A percentile compares a stretch with the other conserved stretches of the same genome.
Evolutionary conservation across 2,797 vertebrate genomes (phyloP).

Genomic region (Halcyon leucocephala): DNA sequence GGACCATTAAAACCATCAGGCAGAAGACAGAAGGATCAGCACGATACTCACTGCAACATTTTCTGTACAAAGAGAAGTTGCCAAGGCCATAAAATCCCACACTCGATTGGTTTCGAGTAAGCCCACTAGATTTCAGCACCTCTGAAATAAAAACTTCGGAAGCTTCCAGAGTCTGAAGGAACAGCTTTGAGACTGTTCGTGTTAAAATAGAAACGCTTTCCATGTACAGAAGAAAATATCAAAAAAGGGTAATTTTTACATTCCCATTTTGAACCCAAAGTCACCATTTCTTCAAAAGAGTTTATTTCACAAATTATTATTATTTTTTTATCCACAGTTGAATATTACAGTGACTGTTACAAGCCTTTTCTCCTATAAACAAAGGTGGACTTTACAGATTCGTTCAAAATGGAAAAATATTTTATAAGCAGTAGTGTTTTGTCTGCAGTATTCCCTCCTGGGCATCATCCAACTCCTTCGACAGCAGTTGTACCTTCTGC

Average conservation of each 20-base stretch:
- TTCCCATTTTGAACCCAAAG: neutral
- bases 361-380: constrained; percentile 69
- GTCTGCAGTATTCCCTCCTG: constrained; percentile 8
- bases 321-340: constrained; percentile 48
- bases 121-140: neutral
- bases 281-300: constrained; percentile 65
- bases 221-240: neutral
- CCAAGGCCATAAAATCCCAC: rapidly evolving
- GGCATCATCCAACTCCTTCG: neutral
- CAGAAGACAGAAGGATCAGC: neutral
- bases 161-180: neutral
- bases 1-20: neutral
- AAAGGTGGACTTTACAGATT: constrained; percentile 72
- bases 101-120: rapidly evolving
- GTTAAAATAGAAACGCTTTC: neutral
- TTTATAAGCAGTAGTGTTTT: constrained; percentile 58
- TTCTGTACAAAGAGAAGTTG: neutral
- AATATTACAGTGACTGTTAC: constrained; percentile 69
- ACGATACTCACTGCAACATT: no score
- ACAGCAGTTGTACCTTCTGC: constrained; percentile 13
- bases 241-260: neutral
- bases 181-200: neutral
- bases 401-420: constrained; percentile 75
- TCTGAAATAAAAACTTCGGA: neutral
- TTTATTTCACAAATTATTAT: constrained; percentile 72